Conservation (phyloP, 1,140 invertebrate genomes). For the Fopius arisanus region DNA sequence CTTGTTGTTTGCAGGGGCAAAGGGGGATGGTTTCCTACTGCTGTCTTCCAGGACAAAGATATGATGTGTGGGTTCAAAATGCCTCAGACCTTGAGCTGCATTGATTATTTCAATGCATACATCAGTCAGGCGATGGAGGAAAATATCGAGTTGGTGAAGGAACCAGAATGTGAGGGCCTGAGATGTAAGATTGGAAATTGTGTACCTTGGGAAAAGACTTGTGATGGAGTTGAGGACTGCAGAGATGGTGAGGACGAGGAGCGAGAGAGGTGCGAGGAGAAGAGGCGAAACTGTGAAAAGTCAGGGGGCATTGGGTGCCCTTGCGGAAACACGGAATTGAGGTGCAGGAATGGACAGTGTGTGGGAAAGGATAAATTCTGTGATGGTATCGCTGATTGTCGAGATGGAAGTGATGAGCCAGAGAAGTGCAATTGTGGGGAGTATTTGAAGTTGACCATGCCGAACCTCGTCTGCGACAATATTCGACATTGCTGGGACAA, state of each 20-base stretch:
- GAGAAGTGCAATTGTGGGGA: slow-evolving; percentile 70
- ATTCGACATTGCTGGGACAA: slow-evolving; percentile 80
- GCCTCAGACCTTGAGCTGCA: slow-evolving; percentile 58
- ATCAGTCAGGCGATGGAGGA: slow-evolving; percentile 54
- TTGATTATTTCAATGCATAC: slow-evolving; percentile 63
- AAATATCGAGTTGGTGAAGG: not conserved
- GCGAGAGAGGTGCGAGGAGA: slow-evolving; percentile 59
- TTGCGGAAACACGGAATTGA: slow-evolving; percentile 69
- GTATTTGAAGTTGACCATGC: slow-evolving; percentile 72
- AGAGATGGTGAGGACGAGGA: slow-evolving; percentile 73
- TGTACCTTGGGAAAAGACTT: slow-evolving; percentile 69
- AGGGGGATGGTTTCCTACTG: slow-evolving; percentile 71
- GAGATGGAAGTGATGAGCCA: slow-evolving; percentile 77
- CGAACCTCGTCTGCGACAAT: slow-evolving; percentile 78
- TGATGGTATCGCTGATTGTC: slow-evolving; percentile 73
- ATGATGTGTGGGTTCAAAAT: slow-evolving; percentile 64
- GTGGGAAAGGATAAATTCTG: slow-evolving; percentile 74
- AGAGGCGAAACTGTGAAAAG: slow-evolving; percentile 44
- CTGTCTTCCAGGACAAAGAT: slow-evolving; percentile 65
- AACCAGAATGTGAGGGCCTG: slow-evolving; percentile 66
- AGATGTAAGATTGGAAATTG: slow-evolving; percentile 78
- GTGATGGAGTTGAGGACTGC: slow-evolving; percentile 78
- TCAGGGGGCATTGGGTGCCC: slow-evolving; percentile 40
- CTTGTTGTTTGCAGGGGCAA: slow-evolving; percentile 68
- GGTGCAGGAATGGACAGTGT: slow-evolving; percentile 73